phyloP scores from a whole-genome alignment of 2,888 invertebrate genomes.

The Sialis fuliginosa region DNA sequence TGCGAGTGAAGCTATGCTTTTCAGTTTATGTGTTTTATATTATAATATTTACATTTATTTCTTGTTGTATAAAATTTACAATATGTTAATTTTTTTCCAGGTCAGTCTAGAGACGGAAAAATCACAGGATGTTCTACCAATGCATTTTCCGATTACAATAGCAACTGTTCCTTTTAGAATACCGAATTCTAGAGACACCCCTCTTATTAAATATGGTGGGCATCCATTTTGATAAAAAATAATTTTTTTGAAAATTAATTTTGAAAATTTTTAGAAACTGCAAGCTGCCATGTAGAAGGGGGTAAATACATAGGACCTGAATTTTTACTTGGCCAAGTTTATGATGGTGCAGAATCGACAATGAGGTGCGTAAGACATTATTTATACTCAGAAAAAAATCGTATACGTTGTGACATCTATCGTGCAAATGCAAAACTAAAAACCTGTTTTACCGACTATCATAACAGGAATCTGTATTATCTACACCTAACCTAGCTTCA shows the following conservation, averaged over 20 bases:
- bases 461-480: no score
- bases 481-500: background rate
- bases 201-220: conserved; percentile 45
- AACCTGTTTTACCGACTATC: background rate
- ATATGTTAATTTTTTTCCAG: conserved; percentile 22
- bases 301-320: conserved; percentile 62
- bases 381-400: background rate
- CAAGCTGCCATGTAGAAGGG: conserved; percentile 54
- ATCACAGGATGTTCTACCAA: conserved; percentile 48
- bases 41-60: no score
- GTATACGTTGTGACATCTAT: background rate
- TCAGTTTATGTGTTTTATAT: no score
- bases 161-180: conserved; percentile 56
- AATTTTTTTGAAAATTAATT: background rate
- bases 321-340: conserved; percentile 61
- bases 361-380: background rate
- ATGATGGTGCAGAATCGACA: conserved; percentile 38
- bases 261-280: conserved; percentile 34
- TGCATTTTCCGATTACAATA: conserved; percentile 58
- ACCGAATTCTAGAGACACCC: conserved; percentile 40
- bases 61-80: background rate
- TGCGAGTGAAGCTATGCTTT: no score
- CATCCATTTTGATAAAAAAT: conserved; percentile 3
- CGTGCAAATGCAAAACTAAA: no score
- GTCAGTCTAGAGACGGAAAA: conserved; percentile 51